Evolutionary conservation across 2,888 invertebrate species (phyloP).

Genomic region (Tigriopus californicus): DNA sequence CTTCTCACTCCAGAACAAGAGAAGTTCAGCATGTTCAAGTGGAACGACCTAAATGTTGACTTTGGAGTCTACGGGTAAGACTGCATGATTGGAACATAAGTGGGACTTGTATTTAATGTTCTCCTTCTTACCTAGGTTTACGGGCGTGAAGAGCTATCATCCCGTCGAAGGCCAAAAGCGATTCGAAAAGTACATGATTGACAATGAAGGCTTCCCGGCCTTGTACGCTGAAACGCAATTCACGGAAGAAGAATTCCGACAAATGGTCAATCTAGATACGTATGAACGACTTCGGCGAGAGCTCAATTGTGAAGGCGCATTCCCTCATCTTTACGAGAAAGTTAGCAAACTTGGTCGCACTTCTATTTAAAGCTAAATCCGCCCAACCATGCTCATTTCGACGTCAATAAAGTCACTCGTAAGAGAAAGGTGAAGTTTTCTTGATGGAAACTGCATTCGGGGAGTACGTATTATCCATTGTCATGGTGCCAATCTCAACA

Average conservation of each 20-base stretch:
- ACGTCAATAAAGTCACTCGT: too few species aligned
- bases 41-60: not conserved
- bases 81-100: too few species aligned
- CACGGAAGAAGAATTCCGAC: constrained; percentile 1
- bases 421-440: too few species aligned
- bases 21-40: not conserved
- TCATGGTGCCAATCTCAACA: too few species aligned
- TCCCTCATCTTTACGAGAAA: constrained; percentile 61
- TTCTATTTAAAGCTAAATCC: too few species aligned
- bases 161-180: not conserved
- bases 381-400: too few species aligned
- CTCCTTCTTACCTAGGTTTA: too few species aligned
- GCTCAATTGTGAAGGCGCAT: constrained; percentile 40
- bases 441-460: too few species aligned
- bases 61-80: constrained; percentile 6
- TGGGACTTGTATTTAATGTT: too few species aligned
- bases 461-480: too few species aligned
- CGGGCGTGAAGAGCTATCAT: not conserved
- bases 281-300: constrained; percentile 3
- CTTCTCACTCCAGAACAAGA: not conserved
- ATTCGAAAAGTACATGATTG: not conserved
- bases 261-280: constrained; percentile 1
- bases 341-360: constrained; percentile 33
- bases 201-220: not conserved
- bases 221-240: constrained; percentile 2